Base-by-base conservation (phyloP, 2,888 invertebrate species). In the Beris chalybata region DNA sequence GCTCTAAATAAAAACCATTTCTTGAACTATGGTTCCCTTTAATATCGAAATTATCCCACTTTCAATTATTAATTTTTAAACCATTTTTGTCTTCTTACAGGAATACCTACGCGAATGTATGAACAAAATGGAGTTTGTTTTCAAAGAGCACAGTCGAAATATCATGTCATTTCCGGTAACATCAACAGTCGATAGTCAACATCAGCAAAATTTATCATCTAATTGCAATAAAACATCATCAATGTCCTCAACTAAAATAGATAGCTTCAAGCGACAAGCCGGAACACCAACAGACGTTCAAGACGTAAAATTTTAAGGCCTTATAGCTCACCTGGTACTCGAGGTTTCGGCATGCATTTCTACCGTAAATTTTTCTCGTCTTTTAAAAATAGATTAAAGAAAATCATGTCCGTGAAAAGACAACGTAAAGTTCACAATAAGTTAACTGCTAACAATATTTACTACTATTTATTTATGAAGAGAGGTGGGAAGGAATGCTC, bases 281-380 rank as follows among this genome's bases (percentile, higher is more conserved):
- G 87, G 88, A 73, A 92, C 92, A 64, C 92, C 93, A 74, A 93
- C 92, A 74, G 93, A 94, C 80, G 89, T 93, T 74, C 86, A 91
- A 74, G 91, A 93, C 81, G 88, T 93, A 72, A 88, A 90, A 81
- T 92, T 91, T 83, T 90, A 83, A 82, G 72, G 67, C 45, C 45
- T 56, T 54, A 22, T 22, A 22, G 22, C 22, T 22, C 22, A 22
- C 22, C 22, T 3, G 22, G 22, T 22, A 22, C 22, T 22, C 22
- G 22, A 22, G 22, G 38, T 9, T 38, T 38, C 38, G 9, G 9
- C 9, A 38, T 7, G 38, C 9, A 22, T 38, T 38, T 38, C 38
- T 38, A 7, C 38, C 38, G 38, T 38, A 38, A 38, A 7, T 38
- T 38, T 38, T 38, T 38, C 5, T 38, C 38, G 9, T 38, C 38